phyloP scores from a whole-genome alignment of 2,113 vertebrate genomes.

The Chaenocephalus aceratus region DNA sequence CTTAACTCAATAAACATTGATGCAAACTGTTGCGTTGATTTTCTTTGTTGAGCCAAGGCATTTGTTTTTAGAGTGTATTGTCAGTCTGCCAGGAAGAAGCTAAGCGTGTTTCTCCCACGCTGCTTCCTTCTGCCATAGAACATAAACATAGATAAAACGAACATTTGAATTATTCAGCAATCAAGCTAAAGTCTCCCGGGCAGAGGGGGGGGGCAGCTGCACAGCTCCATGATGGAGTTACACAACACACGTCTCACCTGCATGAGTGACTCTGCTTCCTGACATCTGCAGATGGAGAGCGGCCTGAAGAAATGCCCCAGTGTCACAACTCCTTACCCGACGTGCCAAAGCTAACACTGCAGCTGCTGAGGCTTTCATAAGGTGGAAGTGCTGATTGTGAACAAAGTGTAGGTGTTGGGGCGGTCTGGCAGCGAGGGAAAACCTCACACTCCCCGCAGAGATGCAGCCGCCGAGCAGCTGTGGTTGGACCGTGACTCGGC shows the following conservation, averaged over 20 bases:
- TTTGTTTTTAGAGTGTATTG: background rate
- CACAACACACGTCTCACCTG: conserved; percentile 60
- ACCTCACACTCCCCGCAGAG: conserved; percentile 23
- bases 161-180: conserved; percentile 48
- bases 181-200: conserved; percentile 3
- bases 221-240: conserved; percentile 37
- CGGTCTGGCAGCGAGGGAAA: conserved; percentile 10
- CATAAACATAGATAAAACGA: conserved; percentile 47
- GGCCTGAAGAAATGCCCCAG: conserved; percentile 60
- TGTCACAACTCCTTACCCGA: conserved; percentile 66
- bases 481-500: conserved; percentile 33
- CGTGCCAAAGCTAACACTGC: conserved; percentile 38
- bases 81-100: conserved; percentile 17
- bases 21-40: too few relatives aligned
- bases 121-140: conserved; percentile 16
- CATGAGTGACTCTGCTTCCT: conserved; percentile 60
- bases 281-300: conserved; percentile 64
- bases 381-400: conserved; percentile 47
- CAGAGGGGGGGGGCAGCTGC: background rate
- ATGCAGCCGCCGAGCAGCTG: background rate
- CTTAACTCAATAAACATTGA: too few relatives aligned
- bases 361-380: conserved; percentile 43
- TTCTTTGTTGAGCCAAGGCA: too few relatives aligned
- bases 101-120: conserved; percentile 8
- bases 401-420: conserved; percentile 42